Base-by-base conservation (phyloP, 1,140 invertebrate genomes). In the Temnothorax longispinosus region DNA sequence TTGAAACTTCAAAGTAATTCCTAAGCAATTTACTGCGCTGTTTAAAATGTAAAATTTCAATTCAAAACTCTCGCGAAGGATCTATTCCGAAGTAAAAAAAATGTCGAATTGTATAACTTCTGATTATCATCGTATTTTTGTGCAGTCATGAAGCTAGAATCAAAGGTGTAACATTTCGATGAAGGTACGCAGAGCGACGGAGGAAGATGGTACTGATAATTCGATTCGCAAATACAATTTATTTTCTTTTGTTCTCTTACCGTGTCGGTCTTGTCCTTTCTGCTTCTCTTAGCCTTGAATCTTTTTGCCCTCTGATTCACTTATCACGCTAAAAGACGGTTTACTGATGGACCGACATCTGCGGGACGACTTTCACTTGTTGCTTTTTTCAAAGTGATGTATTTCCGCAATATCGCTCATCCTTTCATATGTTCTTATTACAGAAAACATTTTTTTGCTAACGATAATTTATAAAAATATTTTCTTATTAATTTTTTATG, bases 201-300 rank as follows among this genome's bases (percentile, higher is more conserved):
- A 60, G 13, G 13, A 74, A 50, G 18, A 74, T 84, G 54, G 41
- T 13, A 47, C 52, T 47, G 44, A 35, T 80, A 67, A 88, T 82
- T 72, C 62, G 56, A 85, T 88, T 72, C 13, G 69, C 78, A 89
- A 74, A 89, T 58, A 81, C 67, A 50, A 87, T 90, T 89, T 88
- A 87, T 78, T 56, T 50, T 0, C 54, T 74, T 72, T 78, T n/a
- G 18, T 87, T 50, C 50, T 87, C 44, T 65, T 78, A 65, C 50
- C 18, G 15, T n/a, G 21, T 27, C 21, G 3, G 21, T 41, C 27
- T 58, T 58, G 35, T 58, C 13, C 11, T 54, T 80, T 7, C 10
- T 74, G 11, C 8, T 47, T 64, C 38, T 78, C n/a, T 75, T 60
- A 52, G 10, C n/a, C 18, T 67, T 32, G 21, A 32, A 50, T 67